Percentiles rank a stretch among this genome's conserved stretches.
These are phyloP conservation scores for Acipenser transmontanus DNA, from an alignment of 2,797 vertebrate species.

Conservation along the genomic window DNA sequence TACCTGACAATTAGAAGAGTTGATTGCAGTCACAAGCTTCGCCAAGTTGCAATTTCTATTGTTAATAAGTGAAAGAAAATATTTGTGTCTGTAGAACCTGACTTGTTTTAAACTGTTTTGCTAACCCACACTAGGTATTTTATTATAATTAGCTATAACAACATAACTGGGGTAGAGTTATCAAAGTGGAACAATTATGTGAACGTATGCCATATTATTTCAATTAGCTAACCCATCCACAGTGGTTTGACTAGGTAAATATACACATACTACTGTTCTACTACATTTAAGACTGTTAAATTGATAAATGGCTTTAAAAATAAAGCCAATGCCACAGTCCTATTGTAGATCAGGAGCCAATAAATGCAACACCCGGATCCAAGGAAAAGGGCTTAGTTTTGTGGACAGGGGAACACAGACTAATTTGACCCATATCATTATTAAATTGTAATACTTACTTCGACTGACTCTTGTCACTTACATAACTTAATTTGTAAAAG, in stretches of 20 bases:
- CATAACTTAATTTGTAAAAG: no score
- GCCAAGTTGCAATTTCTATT: conserved; percentile 69
- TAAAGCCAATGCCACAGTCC: conserved; percentile 49
- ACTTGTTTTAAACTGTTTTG: conserved; percentile 43
- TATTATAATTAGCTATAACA: conserved; percentile 63
- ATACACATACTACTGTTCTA: conserved; percentile 61
- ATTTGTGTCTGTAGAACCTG: conserved; percentile 64
- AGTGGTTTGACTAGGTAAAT: conserved; percentile 49
- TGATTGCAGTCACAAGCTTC: conserved; percentile 63
- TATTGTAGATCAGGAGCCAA: conserved; percentile 63
- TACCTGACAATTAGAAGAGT: conserved; percentile 51
- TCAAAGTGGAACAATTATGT: conserved; percentile 52
- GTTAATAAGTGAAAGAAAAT: conserved; percentile 77
- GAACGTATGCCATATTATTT: conserved; percentile 56
- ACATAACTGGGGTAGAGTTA: conserved; percentile 57
- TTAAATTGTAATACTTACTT: no score
- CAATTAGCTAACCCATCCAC: conserved; percentile 55
- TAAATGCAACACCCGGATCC: conserved; percentile 48
- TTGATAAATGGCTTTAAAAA: conserved; percentile 65
- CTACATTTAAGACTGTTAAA: conserved; percentile 54
- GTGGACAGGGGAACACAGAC: no score
- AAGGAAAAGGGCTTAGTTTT: no score
- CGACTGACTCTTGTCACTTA: no score
- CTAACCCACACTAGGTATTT: conserved; percentile 48
- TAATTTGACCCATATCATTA: no score